Evolutionary conservation across 2,888 invertebrate genomes (phyloP), one percentile per base, ranked within the genome.

Genomic region (Drosophila sordidula): DNA sequence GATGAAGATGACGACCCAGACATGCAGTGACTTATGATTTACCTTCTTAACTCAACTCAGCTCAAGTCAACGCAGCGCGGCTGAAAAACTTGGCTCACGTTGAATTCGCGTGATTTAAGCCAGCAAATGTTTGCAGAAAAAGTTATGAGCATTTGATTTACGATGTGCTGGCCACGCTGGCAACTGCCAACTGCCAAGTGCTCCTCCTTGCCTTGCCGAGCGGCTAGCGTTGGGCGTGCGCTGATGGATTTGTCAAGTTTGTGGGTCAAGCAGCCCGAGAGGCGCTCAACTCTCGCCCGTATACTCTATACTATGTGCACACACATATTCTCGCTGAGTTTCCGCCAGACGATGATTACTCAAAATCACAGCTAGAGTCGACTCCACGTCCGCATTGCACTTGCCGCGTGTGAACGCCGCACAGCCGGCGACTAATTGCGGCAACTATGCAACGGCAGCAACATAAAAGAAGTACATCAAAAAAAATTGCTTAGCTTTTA

Each of bases 11-110:
- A 78, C 80, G 83, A 84, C 84, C 87, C 89, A 88, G 89, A 85
- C 85, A 84, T 87, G 85, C 69, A 75, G 85, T 85, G 85, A 85
- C 89, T 89, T 85, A 89, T 85, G 85, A 87, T 89, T 85, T 89
- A 87, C 80, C 89, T 78, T 80, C 74, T 73, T 76, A 78, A 39
- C 73, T 72, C 72, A 52, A 39, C 52, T 49, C 54, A 32, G 14
- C 70, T 66, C 70, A 72, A 42, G 58, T 63, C 50, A 41, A 39
- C 55, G 47, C 14, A 6, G 8, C 26, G 8, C 11, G 32, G 32
- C 32, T 32, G 11, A 34, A 12, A 34, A 34, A 34, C 44, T 29
- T 8, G 42, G 18, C 57, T 39, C 69, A 70, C 59, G 80, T 76
- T 81, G 71, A 72, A 78, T 79, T 75, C 67, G 70, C 76, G 80